Percentiles rank a stretch among this genome's conserved stretches.
Conservation (phyloP, 2,113 vertebrate species). For the Engystomops pustulosus region DNA sequence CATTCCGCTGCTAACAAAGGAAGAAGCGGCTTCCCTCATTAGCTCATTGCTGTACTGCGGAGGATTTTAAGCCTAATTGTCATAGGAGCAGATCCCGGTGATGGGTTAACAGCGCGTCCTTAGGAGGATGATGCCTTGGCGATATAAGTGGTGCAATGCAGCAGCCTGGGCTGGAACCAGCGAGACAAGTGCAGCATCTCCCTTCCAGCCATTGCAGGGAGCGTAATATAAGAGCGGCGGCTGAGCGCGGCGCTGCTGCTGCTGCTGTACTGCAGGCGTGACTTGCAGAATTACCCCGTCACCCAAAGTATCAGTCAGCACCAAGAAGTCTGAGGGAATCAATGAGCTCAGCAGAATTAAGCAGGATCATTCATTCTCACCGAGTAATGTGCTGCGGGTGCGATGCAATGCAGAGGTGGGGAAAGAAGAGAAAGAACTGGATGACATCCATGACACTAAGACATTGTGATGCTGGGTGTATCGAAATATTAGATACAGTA, state of each 20-base stretch:
- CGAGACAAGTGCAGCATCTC: slow-evolving; percentile 65
- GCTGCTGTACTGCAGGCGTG: slow-evolving; percentile 39
- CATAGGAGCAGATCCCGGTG: slow-evolving; percentile 71
- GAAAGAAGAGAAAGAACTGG: not conserved
- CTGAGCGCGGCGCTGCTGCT: slow-evolving; percentile 1
- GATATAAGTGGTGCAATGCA: slow-evolving; percentile 81
- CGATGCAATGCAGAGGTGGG: not conserved
- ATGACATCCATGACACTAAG: not conserved
- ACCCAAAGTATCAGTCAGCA: slow-evolving; percentile 20
- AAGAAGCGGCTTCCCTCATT: slow-evolving; percentile 28
- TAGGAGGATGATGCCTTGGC: slow-evolving; percentile 76
- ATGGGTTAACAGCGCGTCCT: slow-evolving; percentile 74
- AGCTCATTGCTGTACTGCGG: slow-evolving; percentile 34
- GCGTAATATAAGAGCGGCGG: slow-evolving; percentile 11
- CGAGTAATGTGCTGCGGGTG: not conserved
- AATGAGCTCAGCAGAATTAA: slow-evolving; percentile 1
- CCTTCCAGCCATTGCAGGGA: slow-evolving; percentile 36
- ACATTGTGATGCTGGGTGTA: too few relatives aligned
- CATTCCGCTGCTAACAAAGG: not conserved
- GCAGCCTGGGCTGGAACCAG: slow-evolving; percentile 73
- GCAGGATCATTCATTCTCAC: not conserved
- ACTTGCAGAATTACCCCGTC: slow-evolving; percentile 39
- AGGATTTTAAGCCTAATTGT: slow-evolving; percentile 72
- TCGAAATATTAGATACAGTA: too few relatives aligned
- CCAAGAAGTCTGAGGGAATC: not conserved